Evolutionary conservation across 2,113 vertebrate species (phyloP), one percentile per base, ranked within the genome.

Genomic region (Oncorhynchus kisutch): DNA sequence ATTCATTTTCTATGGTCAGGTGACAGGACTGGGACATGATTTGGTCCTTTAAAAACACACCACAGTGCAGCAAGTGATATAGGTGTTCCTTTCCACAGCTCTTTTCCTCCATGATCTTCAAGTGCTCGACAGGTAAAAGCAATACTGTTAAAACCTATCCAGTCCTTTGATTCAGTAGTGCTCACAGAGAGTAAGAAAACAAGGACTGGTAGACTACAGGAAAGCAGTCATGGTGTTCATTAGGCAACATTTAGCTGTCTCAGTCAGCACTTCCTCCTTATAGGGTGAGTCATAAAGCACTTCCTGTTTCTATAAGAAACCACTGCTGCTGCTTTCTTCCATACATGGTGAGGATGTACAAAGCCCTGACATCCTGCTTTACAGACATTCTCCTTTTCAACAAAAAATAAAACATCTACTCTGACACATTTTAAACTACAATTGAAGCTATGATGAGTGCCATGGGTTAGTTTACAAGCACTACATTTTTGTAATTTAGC

Each of bases 281-380:
- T 14, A 81, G 71, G 67, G 80, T 88, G 90, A 89, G 70, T 87
- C 89, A 88, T 74, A 79, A 86, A 72, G 68, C 77, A 87, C 89
- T 92, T 92, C 91, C 91, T 92, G 88, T 88, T 89, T 89, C 85
- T 65, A 49, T 29, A 64, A 75, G 77, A 80, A 48, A n/a, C 83
- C 80, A 72, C 76, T 2, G 81, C 67, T 68, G 84, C 75, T 81
- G 71, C 74, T 89, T 89, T 89, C 85, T 91, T 88, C 91, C 91
- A 87, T 92, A 93, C 84, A 92, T 87, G 91, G 92, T 79, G 80
- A 72, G 25, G 34, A 69, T 57, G 59, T 54, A 18, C 16, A 54
- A 54, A 54, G 39, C 39, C 24, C 31, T 49, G 27, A 20, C 5
- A n/a, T 27, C 24, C 14, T 31, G 4, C 14, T 39, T 14, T 68